A percentile compares a stretch with the other conserved stretches of the same genome.
Conservation (phyloP, 1,140 invertebrate species). For the Bemisia tabaci region DNA sequence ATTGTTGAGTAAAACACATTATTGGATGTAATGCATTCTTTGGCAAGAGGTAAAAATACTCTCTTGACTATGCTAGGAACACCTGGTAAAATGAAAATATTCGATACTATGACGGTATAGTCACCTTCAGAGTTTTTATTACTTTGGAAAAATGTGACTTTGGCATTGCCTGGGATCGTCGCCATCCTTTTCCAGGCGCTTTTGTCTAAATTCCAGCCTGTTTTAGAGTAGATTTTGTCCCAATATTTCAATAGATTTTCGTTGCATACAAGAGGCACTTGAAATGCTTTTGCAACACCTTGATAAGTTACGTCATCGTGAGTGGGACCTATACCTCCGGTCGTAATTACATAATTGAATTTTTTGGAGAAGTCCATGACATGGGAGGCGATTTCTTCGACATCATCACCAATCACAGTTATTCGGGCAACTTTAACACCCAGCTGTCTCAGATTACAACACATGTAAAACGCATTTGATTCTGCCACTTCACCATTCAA, state of each 20-base stretch:
- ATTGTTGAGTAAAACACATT: constrained; percentile 28
- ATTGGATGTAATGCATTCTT: constrained; percentile 5
- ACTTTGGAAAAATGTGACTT: constrained; percentile 14
- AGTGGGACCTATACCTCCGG: constrained; percentile 70
- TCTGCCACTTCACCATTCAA: constrained; percentile 64
- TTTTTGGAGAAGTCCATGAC: constrained; percentile 46
- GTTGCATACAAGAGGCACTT: constrained; percentile 40
- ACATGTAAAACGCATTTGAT: constrained; percentile 56
- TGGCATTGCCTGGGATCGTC: constrained; percentile 14
- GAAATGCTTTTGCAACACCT: constrained; percentile 59
- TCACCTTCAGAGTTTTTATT: constrained; percentile 18
- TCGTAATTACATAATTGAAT: constrained; percentile 54
- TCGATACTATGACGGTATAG: constrained; percentile 49
- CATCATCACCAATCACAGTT: constrained; percentile 51
- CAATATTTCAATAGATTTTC: constrained; percentile 44
- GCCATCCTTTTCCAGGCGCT: constrained; percentile 14
- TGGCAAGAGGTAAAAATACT: constrained; percentile 36
- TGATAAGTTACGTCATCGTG: constrained; percentile 75
- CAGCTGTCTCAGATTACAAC: constrained; percentile 43
- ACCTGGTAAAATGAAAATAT: constrained; percentile 68
- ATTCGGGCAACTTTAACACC: constrained; percentile 56
- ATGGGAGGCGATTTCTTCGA: constrained; percentile 53
- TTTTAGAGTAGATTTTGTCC: constrained; percentile 29
- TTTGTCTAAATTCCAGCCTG: constrained; percentile 1
- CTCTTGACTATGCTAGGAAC: constrained; percentile 49